These are phyloP conservation scores for Myoxocephalus aenaeus DNA, from an alignment of 2,797 vertebrate species.

Conservation along the genomic window DNA sequence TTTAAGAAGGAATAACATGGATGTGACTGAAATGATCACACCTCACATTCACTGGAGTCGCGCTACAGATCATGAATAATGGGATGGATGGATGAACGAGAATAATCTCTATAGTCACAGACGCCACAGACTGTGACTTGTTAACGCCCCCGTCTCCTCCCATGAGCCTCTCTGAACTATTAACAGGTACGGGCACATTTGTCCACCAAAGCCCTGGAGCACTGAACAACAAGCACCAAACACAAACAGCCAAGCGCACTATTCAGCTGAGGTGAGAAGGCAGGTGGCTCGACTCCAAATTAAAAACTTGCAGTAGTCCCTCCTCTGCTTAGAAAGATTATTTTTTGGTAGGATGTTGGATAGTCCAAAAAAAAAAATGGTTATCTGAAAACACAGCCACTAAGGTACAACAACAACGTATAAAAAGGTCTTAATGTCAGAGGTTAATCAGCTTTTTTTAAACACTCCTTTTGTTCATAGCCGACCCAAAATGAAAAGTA, in stretches of 20 bases:
- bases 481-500: no score
- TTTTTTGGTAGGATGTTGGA: background rate
- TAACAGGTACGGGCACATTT: conserved; percentile 35
- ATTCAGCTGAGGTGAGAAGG: conserved; percentile 34
- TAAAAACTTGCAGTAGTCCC: conserved; percentile 19
- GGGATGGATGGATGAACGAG: conserved; percentile 14
- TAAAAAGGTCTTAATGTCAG: no score
- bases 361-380: background rate
- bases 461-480: background rate
- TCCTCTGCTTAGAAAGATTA: background rate
- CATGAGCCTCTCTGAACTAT: conserved; percentile 16
- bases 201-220: conserved; percentile 45
- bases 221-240: conserved; percentile 52
- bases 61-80: conserved; percentile 1
- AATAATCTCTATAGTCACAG: background rate
- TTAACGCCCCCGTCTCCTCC: conserved; percentile 12
- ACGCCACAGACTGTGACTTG: background rate
- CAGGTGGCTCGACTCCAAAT: conserved; percentile 58
- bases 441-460: no score
- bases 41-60: conserved; percentile 21
- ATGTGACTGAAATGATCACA: conserved; percentile 29
- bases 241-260: conserved; percentile 51
- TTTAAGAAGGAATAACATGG: background rate
- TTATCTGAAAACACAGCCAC: no score
- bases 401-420: no score